Base-by-base conservation (phyloP, 2,888 invertebrate genomes). In the Napeogenes inachia region DNA sequence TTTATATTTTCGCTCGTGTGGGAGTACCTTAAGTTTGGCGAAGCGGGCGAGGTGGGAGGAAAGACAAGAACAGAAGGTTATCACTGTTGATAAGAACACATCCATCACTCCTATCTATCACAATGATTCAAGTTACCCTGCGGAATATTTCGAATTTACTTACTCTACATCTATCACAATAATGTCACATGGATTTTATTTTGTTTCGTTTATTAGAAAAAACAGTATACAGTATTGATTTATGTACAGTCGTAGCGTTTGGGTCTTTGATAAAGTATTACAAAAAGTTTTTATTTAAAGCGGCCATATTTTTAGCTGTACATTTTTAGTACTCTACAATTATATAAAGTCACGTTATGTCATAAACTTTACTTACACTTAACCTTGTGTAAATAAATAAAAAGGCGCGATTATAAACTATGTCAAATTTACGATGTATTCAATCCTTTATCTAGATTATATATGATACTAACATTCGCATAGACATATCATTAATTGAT, bases 31-130 rank as follows among this genome's bases (percentile, higher is more conserved):
- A 50, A 50, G 30, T 50, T 30, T 30, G 66, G 55, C 73, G 71
- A 71, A 70, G 67, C 64, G 61, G 73, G 64, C 38, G 42, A 42
- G 75, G 68, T 42, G 68, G 72, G 73, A 75, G 75, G 76, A 75
- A 73, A 73, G 75, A 74, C 57, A 61, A 61, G 75, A 76, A 70
- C 78, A 77, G 79, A 86, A 85, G 89, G 89, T 89, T 89, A 89
- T 89, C 89, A 84, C 71, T 73, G 63, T 70, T 79, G 89, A 89
- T 89, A 89, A 89, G 79, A 82, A 76, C 81, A 73, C 83, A 89
- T 89, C 89, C 85, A 89, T 89, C 88, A 89, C 74, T 70, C 70
- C 64, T 69, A 71, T 71, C 69, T 72, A 70, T 70, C 65, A 70
- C 70, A 70, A 69, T 67, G 66, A 67, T 64, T 62, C 59, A 57